A percentile compares a stretch with the other conserved stretches of the same genome.
Conservation (phyloP, 2,797 vertebrate genomes). For the Limnodromus scolopaceus region DNA sequence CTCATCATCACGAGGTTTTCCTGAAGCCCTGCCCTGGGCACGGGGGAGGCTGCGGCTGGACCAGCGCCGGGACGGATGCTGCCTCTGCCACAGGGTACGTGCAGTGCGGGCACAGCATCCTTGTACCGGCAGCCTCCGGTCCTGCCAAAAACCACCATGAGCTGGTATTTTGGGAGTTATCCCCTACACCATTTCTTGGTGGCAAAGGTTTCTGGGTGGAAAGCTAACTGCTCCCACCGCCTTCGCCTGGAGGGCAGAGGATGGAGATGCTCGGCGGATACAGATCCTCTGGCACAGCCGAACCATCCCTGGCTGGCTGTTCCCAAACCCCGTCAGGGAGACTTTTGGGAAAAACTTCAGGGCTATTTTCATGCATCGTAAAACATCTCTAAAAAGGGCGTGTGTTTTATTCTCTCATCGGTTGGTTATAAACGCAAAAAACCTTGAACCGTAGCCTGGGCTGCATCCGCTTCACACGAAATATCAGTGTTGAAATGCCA, state of each 20-base stretch:
- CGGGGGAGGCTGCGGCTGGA: neutral
- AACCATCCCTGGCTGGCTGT: neutral
- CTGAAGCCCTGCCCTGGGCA: neutral
- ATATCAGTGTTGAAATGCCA: neutral
- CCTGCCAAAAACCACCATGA: accelerated
- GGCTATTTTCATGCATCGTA: neutral
- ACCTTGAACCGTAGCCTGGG: neutral
- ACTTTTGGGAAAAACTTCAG: neutral
- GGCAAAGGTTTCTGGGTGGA: neutral
- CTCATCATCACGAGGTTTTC: accelerated
- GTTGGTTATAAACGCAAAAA: neutral
- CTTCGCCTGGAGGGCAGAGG: neutral
- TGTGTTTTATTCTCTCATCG: neutral
- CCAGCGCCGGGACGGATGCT: accelerated
- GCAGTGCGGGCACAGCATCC: neutral
- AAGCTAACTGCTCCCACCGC: neutral
- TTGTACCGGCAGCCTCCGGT: accelerated
- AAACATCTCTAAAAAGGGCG: neutral
- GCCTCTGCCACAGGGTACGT: neutral
- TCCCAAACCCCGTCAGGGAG: neutral
- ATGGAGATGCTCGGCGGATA: neutral
- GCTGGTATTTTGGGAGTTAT: neutral
- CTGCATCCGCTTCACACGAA: accelerated
- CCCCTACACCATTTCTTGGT: neutral
- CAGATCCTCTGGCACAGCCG: accelerated